phyloP scores from a whole-genome alignment of 2,113 vertebrate species.

The Sceloporus tristichus region DNA sequence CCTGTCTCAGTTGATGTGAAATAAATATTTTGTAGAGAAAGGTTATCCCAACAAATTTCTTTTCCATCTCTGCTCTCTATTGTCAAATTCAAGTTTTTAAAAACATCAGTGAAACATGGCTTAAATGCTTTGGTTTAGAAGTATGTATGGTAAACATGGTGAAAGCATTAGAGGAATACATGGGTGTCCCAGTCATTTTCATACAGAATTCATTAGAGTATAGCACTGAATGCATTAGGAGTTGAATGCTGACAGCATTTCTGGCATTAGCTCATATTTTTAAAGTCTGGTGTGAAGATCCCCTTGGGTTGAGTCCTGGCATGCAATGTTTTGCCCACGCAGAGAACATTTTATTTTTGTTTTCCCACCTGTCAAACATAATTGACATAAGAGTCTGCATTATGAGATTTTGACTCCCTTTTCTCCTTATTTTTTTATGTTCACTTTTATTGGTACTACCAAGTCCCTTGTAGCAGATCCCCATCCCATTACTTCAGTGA shows the following conservation, averaged over 20 bases:
- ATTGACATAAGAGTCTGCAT: neutral
- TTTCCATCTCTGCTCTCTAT: neutral
- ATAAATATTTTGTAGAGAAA: neutral
- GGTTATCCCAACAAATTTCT: neutral
- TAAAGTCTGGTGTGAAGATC: constrained; percentile 17
- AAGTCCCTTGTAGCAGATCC: neutral
- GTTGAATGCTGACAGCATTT: constrained; percentile 1
- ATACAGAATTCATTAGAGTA: neutral
- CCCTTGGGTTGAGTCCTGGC: constrained; percentile 6
- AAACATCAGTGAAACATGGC: neutral
- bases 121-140: neutral
- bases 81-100: neutral
- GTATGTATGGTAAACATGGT: neutral
- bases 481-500: fast-evolving
- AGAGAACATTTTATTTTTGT: constrained; percentile 39
- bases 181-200: neutral
- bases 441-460: neutral
- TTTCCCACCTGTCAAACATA: constrained; percentile 25
- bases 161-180: neutral
- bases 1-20: neutral
- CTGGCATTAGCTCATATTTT: neutral
- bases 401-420: neutral
- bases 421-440: neutral
- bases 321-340: neutral
- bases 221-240: neutral